Base-by-base conservation (phyloP, 1,140 invertebrate species). In the Drosophila ambigua region DNA sequence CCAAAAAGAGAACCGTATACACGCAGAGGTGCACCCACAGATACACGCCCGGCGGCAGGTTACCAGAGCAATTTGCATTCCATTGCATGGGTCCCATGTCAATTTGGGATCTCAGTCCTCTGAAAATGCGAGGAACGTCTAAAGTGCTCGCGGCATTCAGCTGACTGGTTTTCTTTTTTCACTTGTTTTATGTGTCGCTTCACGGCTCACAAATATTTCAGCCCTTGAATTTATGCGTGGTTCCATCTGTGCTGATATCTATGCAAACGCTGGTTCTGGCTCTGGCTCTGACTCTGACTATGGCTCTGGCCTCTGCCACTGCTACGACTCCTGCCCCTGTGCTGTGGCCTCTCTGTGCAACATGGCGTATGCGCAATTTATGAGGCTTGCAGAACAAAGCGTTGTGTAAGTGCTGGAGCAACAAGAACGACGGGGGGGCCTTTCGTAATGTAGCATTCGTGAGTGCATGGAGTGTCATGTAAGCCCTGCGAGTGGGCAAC, bases 361-460 rank as follows among this genome's bases (percentile, higher is more conserved):
- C 81, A 53, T 71, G 82, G 82, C 82, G 83, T 78, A 85, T 85
- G 83, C 82, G 82, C 83, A 87, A 85, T 88, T 85, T 82, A 88
- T 85, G 83, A 61, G 82, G 73, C 77, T 45, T 77, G 81, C 54
- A 74, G 81, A 87, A 87, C 81, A 84, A 85, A 85, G 58, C 68
- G 65, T 45, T 67, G 16, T 67, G 35, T 45, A 66, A 77, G 73
- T 82, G 77, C 35, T 13, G 35, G 11, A 39, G 35, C 35, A 62
- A 65, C 45, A 52, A 39, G 23, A 65, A 61, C 69, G 35, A 24
- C 16, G n/a, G n/a, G n/a, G 55, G 52, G 55, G 52, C 44, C 72
- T 61, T 72, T 63, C 76, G 54, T 63, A 77, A 67, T 53, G 52
- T 26, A 72, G 67, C 41, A 59, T 58, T 51, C 39, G 49, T 31